These are phyloP conservation scores for Ernsta delagoae DNA, from an alignment of 2,888 invertebrate species.

Conservation along the genomic window DNA sequence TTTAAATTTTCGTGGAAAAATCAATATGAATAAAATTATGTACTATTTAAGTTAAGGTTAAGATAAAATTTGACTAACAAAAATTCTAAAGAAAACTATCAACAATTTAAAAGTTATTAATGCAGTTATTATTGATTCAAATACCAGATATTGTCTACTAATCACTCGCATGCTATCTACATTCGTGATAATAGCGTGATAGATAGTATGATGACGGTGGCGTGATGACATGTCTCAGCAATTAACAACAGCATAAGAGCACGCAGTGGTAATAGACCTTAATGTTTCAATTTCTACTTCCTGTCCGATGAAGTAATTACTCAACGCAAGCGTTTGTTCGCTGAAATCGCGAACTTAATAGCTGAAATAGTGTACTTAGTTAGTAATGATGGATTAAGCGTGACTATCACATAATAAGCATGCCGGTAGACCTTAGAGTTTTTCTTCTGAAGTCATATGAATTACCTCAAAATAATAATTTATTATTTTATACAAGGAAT, in stretches of 20 bases:
- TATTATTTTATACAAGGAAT: too few relatives aligned
- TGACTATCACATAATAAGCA: not conserved
- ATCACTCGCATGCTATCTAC: conserved; percentile 8
- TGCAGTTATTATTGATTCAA: not conserved
- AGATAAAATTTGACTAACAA: too few relatives aligned
- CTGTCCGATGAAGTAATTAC: conserved; percentile 29
- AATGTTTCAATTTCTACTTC: conserved; percentile 38
- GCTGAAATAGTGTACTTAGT: not conserved
- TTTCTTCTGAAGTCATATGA: too few relatives aligned
- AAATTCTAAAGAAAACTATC: not conserved
- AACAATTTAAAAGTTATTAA: not conserved
- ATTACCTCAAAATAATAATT: too few relatives aligned
- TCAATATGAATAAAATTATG: too few relatives aligned
- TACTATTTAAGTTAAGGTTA: too few relatives aligned
- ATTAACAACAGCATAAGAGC: conserved; percentile 31
- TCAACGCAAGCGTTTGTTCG: conserved; percentile 12
- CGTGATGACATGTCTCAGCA: conserved; percentile 25
- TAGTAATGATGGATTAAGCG: not conserved
- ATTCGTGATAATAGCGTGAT: conserved; percentile 9
- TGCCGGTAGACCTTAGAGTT: too few relatives aligned
- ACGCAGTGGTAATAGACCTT: conserved; percentile 34
- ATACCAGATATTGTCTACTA: not conserved
- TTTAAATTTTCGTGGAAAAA: too few relatives aligned
- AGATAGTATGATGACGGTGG: conserved; percentile 6
- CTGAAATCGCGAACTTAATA: not conserved